Conservation (phyloP, 2,113 vertebrate genomes). For the Anthoscopus minutus region DNA sequence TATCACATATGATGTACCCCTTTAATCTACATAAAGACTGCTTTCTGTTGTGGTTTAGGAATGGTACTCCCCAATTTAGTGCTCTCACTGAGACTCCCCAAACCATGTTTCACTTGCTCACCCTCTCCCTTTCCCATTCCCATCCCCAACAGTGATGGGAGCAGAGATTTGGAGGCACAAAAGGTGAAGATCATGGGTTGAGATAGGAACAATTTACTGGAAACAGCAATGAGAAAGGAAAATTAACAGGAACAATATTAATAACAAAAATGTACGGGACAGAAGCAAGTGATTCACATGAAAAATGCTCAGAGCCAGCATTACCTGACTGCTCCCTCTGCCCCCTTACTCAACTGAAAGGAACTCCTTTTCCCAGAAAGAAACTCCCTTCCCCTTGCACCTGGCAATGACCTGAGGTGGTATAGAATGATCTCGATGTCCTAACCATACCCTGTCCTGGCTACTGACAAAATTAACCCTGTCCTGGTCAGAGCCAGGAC, state of each 20-base stretch:
- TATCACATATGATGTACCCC: not conserved
- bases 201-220: not conserved
- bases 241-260: not conserved
- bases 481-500: fast-evolving
- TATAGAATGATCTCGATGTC: not conserved
- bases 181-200: not conserved
- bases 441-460: too few relatives aligned
- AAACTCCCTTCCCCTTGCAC: not conserved
- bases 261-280: not conserved
- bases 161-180: not conserved
- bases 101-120: not conserved
- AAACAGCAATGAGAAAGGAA: not conserved
- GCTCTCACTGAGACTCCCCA: not conserved
- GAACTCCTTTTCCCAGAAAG: not conserved
- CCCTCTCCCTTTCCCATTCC: too few relatives aligned
- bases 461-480: not conserved
- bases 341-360: not conserved
- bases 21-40: not conserved
- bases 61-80: not conserved
- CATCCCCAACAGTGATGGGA: fast-evolving
- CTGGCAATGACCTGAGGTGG: fast-evolving
- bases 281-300: fast-evolving
- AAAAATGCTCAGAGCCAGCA: not conserved
- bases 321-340: too few relatives aligned
- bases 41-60: not conserved